phyloP scores from a whole-genome alignment of 2,888 invertebrate species.

The Eurytoma californica region DNA sequence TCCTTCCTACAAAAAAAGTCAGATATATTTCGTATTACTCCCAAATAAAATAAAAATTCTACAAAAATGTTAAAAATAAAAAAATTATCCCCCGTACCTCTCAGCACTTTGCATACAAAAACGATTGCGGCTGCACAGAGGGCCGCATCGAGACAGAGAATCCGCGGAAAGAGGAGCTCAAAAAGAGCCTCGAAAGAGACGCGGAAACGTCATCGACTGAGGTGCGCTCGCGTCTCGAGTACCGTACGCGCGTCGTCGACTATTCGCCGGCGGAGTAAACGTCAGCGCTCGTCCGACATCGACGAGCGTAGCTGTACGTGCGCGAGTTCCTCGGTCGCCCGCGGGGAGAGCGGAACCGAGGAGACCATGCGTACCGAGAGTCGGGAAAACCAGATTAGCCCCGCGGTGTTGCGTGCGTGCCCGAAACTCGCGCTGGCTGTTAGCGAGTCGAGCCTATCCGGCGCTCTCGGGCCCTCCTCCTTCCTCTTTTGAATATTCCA shows the following conservation, averaged over 20 bases:
- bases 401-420: neutral
- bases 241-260: neutral
- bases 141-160: too few species aligned
- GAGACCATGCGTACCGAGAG: constrained; percentile 57
- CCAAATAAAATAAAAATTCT: too few species aligned
- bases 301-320: neutral
- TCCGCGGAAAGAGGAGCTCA: too few species aligned
- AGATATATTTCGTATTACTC: too few species aligned
- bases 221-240: too few species aligned
- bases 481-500: constrained; percentile 45
- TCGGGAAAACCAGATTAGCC: constrained; percentile 47
- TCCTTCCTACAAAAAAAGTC: too few species aligned
- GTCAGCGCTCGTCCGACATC: neutral
- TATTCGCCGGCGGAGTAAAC: neutral
- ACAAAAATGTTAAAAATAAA: too few species aligned
- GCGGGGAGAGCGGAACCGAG: constrained; percentile 59
- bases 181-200: too few species aligned
- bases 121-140: too few species aligned
- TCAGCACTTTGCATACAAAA: too few species aligned
- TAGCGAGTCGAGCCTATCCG: constrained; percentile 10
- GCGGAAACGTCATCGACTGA: too few species aligned
- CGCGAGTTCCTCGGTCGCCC: neutral
- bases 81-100: too few species aligned
- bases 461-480: neutral
- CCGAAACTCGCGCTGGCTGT: constrained; percentile 33